Conservation (phyloP, 2,113 vertebrate species). For the Menura novaehollandiae region DNA sequence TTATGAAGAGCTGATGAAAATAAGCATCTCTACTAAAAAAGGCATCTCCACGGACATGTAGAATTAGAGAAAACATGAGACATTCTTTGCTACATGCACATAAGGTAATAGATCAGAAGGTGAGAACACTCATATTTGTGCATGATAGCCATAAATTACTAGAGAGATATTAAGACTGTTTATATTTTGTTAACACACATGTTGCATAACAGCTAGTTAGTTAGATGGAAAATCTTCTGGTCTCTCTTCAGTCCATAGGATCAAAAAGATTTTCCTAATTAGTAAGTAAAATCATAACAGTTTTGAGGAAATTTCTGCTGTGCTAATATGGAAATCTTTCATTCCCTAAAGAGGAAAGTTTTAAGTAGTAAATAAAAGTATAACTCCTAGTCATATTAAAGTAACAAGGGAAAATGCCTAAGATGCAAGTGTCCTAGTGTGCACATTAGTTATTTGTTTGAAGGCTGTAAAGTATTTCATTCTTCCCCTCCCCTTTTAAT, state of each 20-base stretch:
- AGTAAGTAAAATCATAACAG: neutral
- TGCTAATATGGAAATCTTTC: neutral
- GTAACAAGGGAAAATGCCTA: neutral
- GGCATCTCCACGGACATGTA: neutral
- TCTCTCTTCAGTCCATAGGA: neutral
- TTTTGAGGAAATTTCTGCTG: neutral
- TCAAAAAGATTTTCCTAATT: neutral
- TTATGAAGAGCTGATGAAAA: neutral
- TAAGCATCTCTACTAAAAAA: neutral
- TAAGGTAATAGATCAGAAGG: accelerated
- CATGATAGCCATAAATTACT: neutral
- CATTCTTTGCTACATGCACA: neutral
- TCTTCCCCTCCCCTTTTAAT: neutral
- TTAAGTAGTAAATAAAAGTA: neutral
- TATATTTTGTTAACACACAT: neutral
- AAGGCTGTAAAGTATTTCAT: neutral
- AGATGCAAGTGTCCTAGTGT: neutral
- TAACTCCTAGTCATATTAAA: neutral
- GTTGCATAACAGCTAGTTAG: neutral
- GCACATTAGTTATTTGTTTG: neutral
- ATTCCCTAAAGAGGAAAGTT: neutral
- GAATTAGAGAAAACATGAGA: neutral
- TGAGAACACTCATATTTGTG: neutral
- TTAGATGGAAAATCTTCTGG: neutral
- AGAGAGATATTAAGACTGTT: neutral